Evolutionary conservation across 2,888 invertebrate genomes (phyloP).

Genomic region (Microctonus aethiopoides): DNA sequence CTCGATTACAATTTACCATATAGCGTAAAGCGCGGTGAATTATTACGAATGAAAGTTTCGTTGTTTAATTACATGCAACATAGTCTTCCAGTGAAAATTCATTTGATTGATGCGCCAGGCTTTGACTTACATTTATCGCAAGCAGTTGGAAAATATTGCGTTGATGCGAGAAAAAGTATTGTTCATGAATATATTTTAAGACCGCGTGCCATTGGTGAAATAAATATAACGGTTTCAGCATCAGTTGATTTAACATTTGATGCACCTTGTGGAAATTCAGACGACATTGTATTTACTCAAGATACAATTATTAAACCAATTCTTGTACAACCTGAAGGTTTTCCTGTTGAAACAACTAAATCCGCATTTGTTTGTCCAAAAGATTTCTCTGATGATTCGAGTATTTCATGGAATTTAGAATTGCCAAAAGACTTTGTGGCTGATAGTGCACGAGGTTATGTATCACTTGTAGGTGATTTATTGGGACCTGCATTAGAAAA

Average conservation of each 20-base stretch:
- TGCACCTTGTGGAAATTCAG: slow-evolving; percentile 66
- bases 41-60: slow-evolving; percentile 74
- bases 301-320: slow-evolving; percentile 76
- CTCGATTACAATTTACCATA: slow-evolving; percentile 77
- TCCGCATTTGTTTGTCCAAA: slow-evolving; percentile 77
- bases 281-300: slow-evolving; percentile 51
- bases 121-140: slow-evolving; percentile 53
- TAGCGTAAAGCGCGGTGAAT: slow-evolving; percentile 76
- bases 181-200: slow-evolving; percentile 58
- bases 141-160: slow-evolving; percentile 52
- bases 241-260: slow-evolving; percentile 67
- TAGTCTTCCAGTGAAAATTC: slow-evolving; percentile 71
- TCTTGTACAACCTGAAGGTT: slow-evolving; percentile 78
- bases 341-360: slow-evolving; percentile 74
- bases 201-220: slow-evolving; percentile 64
- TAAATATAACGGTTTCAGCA: slow-evolving; percentile 70
- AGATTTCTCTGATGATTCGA: slow-evolving; percentile 66
- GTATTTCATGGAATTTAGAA: slow-evolving; percentile 66
- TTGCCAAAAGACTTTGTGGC: slow-evolving; percentile 71
- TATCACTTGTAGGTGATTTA: slow-evolving; percentile 75
- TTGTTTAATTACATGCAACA: slow-evolving; percentile 80
- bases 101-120: slow-evolving; percentile 52
- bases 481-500: slow-evolving; percentile 76
- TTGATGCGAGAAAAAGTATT: slow-evolving; percentile 55
- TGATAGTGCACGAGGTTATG: slow-evolving; percentile 74